Conservation (phyloP, 2,113 vertebrate genomes). For the Nycticebus coucang region DNA sequence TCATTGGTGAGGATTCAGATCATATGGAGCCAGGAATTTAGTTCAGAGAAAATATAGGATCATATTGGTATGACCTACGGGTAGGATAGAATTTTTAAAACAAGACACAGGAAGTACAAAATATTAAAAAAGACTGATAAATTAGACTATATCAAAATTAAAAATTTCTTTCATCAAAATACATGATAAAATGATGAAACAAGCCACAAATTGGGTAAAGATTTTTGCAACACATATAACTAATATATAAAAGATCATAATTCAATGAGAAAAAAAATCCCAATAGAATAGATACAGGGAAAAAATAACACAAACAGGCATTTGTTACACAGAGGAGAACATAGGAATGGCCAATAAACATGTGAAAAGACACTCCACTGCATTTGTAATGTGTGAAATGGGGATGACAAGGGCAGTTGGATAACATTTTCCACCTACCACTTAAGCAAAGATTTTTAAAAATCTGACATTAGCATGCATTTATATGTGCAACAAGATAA, state of each 20-base stretch:
- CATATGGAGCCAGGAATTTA: not conserved
- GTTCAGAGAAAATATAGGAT: slow-evolving; percentile 23
- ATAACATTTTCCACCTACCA: not conserved
- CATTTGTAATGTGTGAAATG: slow-evolving; percentile 3
- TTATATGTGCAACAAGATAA: not conserved
- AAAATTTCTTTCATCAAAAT: slow-evolving; percentile 42
- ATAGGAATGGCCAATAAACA: not conserved
- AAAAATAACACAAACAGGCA: not conserved
- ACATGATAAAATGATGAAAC: not conserved
- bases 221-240: not conserved
- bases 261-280: not conserved
- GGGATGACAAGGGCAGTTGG: not conserved
- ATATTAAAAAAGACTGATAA: not conserved
- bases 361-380: not conserved
- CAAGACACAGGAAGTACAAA: not conserved
- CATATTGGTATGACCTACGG: not conserved
- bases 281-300: not conserved
- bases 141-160: not conserved
- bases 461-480: not conserved
- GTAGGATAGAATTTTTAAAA: slow-evolving; percentile 7
- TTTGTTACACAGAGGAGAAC: slow-evolving; percentile 18
- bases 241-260: not conserved
- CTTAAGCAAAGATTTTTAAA: not conserved
- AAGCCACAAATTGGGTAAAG: not conserved
- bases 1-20: slow-evolving; percentile 2